Evolutionary conservation across 2,113 vertebrate species (phyloP), one percentile per base, ranked within the genome.

Genomic region (Microtus oregoni): DNA sequence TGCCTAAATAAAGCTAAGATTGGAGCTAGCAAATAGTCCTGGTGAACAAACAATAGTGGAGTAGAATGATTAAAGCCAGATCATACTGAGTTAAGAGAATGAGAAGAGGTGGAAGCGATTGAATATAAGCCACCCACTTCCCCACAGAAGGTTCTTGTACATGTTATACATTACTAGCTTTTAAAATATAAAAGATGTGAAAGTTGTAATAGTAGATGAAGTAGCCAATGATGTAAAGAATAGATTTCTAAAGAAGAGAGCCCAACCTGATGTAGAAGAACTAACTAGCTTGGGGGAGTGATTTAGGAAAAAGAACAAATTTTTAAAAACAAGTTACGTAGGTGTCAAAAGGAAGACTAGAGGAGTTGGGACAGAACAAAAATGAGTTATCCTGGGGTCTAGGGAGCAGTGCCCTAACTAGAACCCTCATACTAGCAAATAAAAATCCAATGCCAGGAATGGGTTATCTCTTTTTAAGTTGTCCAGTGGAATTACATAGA

Each of bases 181-280:
- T 58, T 81, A 65, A 90, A 81, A 58, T 4, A 30, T 58, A 90
- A 73, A 94, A 90, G 17, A 78, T 61, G n/a, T 22, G 7, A 6
- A 73, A 63, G 24, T 35, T 97, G 79, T 93, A 88, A 91, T 68
- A 78, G 50, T 89, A 87, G 22, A 93, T 47, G 72, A 93, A 96
- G 55, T 52, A 94, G 65, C 26, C 28, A 94, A 20, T 38, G 2
- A 8, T 65, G 15, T 68, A 32, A 75, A 94, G 50, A 77, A 95
- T 55, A 86, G 0, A 61, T 61, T 61, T 93, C 15, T 75, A 72
- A 86, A 93, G n/a, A 55, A 63, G 35, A 83, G 0, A n/a, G 24
- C 52, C 90, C 35, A 63, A 41, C 10, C 14, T 65, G 52, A 93
- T 5, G 10, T 11, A 87, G 70, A 11, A 73, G 14, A 52, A 93